phyloP scores from a whole-genome alignment of 2,113 vertebrate genomes.

The Galeopterus variegatus region DNA sequence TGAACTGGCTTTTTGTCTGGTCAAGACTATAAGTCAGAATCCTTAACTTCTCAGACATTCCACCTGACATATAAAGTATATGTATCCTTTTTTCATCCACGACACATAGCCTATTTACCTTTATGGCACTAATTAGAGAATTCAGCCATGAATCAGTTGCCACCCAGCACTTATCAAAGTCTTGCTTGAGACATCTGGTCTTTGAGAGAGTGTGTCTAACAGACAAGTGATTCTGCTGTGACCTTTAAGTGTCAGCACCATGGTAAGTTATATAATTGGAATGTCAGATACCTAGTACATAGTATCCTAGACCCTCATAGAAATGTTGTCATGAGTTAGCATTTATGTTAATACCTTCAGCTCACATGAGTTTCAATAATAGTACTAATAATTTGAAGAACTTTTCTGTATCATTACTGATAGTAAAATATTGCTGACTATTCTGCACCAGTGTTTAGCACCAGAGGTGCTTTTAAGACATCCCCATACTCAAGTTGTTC shows the following conservation, averaged over 20 bases:
- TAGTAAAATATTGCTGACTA: not conserved
- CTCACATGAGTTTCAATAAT: not conserved
- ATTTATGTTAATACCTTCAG: not conserved
- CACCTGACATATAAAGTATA: not conserved
- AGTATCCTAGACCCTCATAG: not conserved
- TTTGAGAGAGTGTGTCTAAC: not conserved
- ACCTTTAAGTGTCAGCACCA: not conserved
- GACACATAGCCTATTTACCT: not conserved
- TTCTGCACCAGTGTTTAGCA: not conserved
- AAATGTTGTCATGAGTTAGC: not conserved
- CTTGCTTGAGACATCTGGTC: slow-evolving; percentile 14
- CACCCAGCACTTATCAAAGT: not conserved
- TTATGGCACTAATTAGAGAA: not conserved
- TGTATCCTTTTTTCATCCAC: not conserved
- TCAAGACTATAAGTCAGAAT: not conserved
- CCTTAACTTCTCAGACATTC: not conserved
- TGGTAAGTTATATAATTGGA: slow-evolving; percentile 5
- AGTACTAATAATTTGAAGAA: not conserved
- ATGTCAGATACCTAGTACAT: not conserved
- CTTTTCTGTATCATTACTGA: not conserved
- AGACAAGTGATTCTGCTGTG: not conserved
- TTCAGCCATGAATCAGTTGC: not conserved
- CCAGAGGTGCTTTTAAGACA: not conserved
- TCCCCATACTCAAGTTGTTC: not conserved
- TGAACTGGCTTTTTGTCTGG: not conserved